Conservation (phyloP, 37 sponge, comb jelly and placozoan genomes). For the Beroe forskalii region DNA sequence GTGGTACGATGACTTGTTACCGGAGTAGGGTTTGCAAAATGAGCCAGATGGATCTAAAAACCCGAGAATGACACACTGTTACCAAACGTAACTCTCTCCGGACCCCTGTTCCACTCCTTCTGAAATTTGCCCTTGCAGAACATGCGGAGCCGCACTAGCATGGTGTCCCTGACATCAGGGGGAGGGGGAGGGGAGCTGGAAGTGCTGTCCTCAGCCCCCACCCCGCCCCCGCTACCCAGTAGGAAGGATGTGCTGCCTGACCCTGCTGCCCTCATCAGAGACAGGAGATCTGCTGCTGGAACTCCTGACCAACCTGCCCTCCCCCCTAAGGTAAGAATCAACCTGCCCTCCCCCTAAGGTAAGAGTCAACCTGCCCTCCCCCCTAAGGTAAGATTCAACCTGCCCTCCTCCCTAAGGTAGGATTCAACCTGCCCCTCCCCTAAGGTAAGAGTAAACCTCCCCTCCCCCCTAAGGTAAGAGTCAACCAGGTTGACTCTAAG, state of each 20-base stretch:
- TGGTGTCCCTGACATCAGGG: conserved; percentile 41
- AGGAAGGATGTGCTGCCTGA: conserved; percentile 40
- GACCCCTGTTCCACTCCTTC: neutral
- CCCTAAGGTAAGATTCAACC: conserved; percentile 34
- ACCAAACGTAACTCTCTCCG: no score
- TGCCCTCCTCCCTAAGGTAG: no score
- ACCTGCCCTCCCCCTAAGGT: no score
- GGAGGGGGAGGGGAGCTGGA: neutral
- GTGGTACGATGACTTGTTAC: no score
- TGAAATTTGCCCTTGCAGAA: neutral
- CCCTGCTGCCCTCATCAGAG: conserved; percentile 8
- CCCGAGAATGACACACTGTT: no score
- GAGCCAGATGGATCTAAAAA: no score
- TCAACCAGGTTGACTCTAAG: conserved; percentile 5
- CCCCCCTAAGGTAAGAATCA: conserved; percentile 46
- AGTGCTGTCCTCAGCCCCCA: neutral
- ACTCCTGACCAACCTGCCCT: conserved; percentile 36
- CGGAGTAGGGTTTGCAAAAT: no score
- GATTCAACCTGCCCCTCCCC: conserved; percentile 1
- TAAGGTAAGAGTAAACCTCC: conserved; percentile 6
- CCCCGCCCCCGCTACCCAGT: conserved; percentile 31
- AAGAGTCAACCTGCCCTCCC: conserved; percentile 46
- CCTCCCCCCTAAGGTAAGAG: no score
- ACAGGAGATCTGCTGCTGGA: neutral
- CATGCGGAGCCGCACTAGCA: conserved; percentile 45